Conservation (phyloP, 2,113 vertebrate species). For the Thryonomys swinderianus region DNA sequence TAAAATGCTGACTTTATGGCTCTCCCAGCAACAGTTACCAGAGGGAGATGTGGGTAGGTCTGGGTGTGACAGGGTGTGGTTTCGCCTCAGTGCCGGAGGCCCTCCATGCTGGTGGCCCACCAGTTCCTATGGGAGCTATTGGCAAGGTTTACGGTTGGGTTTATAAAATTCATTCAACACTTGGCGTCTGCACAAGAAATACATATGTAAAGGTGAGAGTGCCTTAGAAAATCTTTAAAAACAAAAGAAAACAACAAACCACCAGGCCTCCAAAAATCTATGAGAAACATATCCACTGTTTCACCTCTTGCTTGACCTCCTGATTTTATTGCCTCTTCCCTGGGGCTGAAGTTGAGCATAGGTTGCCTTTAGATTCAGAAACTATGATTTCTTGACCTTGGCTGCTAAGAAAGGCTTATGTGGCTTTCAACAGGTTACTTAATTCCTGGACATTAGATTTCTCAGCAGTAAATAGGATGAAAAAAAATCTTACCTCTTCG, state of each 20-base stretch:
- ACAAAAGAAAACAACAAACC: not conserved
- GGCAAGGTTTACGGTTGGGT: not conserved
- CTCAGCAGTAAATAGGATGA: not conserved
- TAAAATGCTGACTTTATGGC: constrained; percentile 28
- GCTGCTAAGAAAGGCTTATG: not conserved
- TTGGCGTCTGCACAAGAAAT: constrained; percentile 51
- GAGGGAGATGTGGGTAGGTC: not conserved
- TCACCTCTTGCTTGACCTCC: not conserved
- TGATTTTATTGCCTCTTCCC: not conserved
- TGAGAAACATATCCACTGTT: not conserved
- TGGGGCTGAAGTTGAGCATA: not conserved
- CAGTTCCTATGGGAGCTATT: not conserved
- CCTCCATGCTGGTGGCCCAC: not conserved
- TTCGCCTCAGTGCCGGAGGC: not conserved
- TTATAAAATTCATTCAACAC: constrained; percentile 26
- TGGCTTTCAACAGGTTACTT: not conserved
- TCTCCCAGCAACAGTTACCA: not conserved
- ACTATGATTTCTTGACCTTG: not conserved
- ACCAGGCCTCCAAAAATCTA: not conserved
- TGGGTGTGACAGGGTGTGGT: not conserved
- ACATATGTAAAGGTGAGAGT: not conserved
- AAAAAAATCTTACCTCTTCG: not conserved
- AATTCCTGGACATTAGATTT: not conserved
- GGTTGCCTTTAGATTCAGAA: not conserved
- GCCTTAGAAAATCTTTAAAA: constrained; percentile 36